A percentile compares a stretch with the other conserved stretches of the same genome.
These are phyloP conservation scores for Scaptomyza parva DNA, from an alignment of 2,888 invertebrate species.

Conservation along the genomic window DNA sequence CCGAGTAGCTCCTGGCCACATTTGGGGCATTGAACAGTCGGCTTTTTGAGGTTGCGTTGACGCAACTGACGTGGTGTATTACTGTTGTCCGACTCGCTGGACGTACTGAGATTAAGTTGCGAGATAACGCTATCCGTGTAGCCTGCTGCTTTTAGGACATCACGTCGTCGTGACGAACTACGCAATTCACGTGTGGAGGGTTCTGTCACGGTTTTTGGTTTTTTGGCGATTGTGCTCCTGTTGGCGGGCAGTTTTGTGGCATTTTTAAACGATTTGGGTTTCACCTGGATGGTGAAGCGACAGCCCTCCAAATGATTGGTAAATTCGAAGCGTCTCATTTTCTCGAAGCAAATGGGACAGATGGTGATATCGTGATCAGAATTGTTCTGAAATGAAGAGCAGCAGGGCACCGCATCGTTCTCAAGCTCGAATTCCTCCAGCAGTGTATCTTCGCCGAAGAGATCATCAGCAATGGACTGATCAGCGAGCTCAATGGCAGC, in stretches of 20 bases:
- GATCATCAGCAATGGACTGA: conserved; percentile 81
- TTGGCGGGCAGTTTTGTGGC: background rate
- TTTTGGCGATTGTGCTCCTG: conserved; percentile 22
- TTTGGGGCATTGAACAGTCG: conserved; percentile 79
- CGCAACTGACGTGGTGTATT: conserved; percentile 67
- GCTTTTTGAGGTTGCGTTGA: conserved; percentile 68
- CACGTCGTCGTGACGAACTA: background rate
- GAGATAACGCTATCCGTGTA: conserved; percentile 71
- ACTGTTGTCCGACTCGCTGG: conserved; percentile 32
- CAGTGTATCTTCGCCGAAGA: conserved; percentile 82
- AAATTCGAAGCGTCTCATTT: conserved; percentile 78
- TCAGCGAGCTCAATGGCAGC: conserved; percentile 76
- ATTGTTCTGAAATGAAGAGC: conserved; percentile 65
- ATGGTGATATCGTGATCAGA: conserved; percentile 80
- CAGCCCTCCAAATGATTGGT: conserved; percentile 84
- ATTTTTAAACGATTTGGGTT: conserved; percentile 49
- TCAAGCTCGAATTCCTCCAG: conserved; percentile 81
- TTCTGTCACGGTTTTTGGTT: background rate
- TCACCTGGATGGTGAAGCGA: conserved; percentile 74
- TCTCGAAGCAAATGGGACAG: conserved; percentile 83
- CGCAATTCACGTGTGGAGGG: conserved; percentile 14
- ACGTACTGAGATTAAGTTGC: conserved; percentile 46
- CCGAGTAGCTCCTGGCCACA: conserved; percentile 80
- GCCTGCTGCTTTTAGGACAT: conserved; percentile 69
- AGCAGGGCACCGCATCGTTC: conserved; percentile 75